A percentile compares a stretch with the other conserved stretches of the same genome.
Conservation (phyloP, 2,888 invertebrate species). For the Lomographa bimaculata region DNA sequence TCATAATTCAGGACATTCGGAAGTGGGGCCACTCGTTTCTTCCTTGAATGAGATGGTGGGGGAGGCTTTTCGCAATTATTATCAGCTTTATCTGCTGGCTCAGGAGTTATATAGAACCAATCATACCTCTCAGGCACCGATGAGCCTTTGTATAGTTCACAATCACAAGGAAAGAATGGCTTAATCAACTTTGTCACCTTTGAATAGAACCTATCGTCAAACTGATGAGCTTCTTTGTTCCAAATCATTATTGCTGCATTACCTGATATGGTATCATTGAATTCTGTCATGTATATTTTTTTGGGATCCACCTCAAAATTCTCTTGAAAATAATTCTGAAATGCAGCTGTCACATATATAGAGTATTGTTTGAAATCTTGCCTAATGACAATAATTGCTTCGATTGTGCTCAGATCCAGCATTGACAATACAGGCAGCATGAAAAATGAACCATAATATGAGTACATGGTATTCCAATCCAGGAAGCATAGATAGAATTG, state of each 20-base stretch:
- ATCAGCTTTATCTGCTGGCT: slow-evolving; percentile 22
- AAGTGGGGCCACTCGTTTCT: slow-evolving; percentile 43
- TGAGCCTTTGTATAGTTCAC: slow-evolving; percentile 26
- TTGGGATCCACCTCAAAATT: slow-evolving; percentile 42
- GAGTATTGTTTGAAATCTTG: slow-evolving; percentile 29
- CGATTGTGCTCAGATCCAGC: slow-evolving; percentile 41
- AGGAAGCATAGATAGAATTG: slow-evolving; percentile 44
- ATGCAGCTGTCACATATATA: slow-evolving; percentile 49
- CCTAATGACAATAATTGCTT: slow-evolving; percentile 48
- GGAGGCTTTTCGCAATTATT: slow-evolving; percentile 17
- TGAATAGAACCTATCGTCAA: slow-evolving; percentile 58
- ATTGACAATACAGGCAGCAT: slow-evolving; percentile 37
- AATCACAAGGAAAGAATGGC: slow-evolving; percentile 48
- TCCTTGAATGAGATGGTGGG: slow-evolving; percentile 20
- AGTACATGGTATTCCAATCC: slow-evolving; percentile 41
- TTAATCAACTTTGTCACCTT: slow-evolving; percentile 45
- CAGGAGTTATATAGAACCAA: slow-evolving; percentile 45
- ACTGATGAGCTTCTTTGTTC: slow-evolving; percentile 50
- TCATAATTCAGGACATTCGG: slow-evolving; percentile 55
- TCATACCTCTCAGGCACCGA: slow-evolving; percentile 39
- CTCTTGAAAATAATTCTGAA: slow-evolving; percentile 46
- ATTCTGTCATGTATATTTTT: slow-evolving; percentile 29
- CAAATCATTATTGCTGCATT: slow-evolving; percentile 57
- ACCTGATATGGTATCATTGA: slow-evolving; percentile 36
- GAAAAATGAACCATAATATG: slow-evolving; percentile 33